These are phyloP conservation scores for Asbolus verrucosus DNA, from an alignment of 1,140 invertebrate genomes.

Conservation along the genomic window DNA sequence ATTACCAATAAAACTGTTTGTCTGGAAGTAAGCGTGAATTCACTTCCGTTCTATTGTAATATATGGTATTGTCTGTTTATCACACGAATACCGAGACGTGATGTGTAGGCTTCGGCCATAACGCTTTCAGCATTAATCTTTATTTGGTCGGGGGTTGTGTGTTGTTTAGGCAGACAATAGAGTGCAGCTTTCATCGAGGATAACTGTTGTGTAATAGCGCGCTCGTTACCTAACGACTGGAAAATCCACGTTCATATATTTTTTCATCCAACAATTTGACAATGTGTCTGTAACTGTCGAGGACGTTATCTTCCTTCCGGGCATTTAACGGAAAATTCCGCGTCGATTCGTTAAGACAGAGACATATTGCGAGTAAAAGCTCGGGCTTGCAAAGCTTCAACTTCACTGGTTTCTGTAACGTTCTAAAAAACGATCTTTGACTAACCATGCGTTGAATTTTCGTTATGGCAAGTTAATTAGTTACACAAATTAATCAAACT, in stretches of 20 bases:
- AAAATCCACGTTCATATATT: constrained; percentile 10
- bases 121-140: constrained; percentile 30
- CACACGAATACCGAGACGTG: constrained; percentile 26
- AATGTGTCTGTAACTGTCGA: too few species aligned
- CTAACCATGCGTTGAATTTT: too few species aligned
- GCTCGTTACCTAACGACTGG: constrained; percentile 6
- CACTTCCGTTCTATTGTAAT: constrained; percentile 35
- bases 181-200: constrained; percentile 26
- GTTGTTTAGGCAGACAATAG: constrained; percentile 28
- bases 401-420: too few species aligned
- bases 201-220: constrained; percentile 15
- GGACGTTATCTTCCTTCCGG: not conserved
- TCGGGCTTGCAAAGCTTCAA: not conserved
- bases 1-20: constrained; percentile 34
- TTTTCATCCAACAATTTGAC: constrained; percentile 4
- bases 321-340: not conserved
- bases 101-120: constrained; percentile 32
- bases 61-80: constrained; percentile 35
- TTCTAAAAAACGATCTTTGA: too few species aligned
- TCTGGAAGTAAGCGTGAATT: constrained; percentile 37
- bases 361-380: not conserved
- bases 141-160: constrained; percentile 30
- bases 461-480: too few species aligned
- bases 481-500: not conserved
- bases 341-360: not conserved